Conservation (phyloP, 2,113 vertebrate species). For the Vimba vimba region DNA sequence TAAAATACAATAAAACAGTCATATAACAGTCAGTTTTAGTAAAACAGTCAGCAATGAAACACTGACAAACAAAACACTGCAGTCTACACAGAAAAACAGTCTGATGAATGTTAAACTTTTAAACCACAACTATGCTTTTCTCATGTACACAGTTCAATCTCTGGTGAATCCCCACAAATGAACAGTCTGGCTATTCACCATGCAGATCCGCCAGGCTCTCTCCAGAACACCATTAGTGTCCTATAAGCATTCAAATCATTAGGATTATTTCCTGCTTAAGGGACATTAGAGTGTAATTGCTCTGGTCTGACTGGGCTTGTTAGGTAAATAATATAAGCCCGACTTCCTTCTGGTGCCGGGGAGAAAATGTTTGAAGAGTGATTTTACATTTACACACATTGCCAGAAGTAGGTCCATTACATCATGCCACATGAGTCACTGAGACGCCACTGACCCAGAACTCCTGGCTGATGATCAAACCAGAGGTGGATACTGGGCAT, state of each 20-base stretch:
- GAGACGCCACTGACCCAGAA: background rate
- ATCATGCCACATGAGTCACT: background rate
- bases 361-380: background rate
- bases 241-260: conserved; percentile 53
- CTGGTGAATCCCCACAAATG: background rate
- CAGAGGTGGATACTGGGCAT: background rate
- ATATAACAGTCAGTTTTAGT: background rate
- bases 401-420: conserved; percentile 23
- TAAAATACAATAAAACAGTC: too few species aligned
- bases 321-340: conserved; percentile 46
- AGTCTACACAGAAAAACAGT: background rate
- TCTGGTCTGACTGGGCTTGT: conserved; percentile 52
- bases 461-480: background rate
- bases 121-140: background rate
- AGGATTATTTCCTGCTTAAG: conserved; percentile 51
- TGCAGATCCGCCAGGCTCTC: conserved; percentile 34
- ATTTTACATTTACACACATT: conserved; percentile 22
- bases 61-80: background rate
- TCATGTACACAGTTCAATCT: background rate
- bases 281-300: conserved; percentile 52
- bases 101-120: background rate
- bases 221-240: conserved; percentile 51
- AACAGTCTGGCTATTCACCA: conserved; percentile 17
- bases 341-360: conserved; percentile 36
- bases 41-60: background rate